A percentile compares a stretch with the other conserved stretches of the same genome.
phyloP scores from a whole-genome alignment of 2,888 invertebrate species.

The Beris chalybata region DNA sequence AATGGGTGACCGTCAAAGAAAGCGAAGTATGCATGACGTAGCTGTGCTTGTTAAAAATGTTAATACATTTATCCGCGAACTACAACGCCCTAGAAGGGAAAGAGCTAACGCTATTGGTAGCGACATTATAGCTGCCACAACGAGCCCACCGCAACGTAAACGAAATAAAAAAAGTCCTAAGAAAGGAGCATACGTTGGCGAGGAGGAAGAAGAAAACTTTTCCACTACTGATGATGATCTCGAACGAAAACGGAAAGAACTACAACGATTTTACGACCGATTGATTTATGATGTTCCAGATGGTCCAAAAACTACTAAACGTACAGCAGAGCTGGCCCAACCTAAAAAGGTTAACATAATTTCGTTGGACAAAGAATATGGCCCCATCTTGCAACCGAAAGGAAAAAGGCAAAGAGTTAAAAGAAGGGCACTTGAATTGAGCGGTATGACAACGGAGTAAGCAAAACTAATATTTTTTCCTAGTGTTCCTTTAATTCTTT shows the following conservation, averaged over 20 bases:
- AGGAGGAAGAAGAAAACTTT: conserved; percentile 1
- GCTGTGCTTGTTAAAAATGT: too few species aligned
- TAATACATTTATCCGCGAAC: too few species aligned
- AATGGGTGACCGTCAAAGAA: too few species aligned
- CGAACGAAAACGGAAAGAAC: background rate
- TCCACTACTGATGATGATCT: background rate
- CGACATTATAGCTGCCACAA: too few species aligned
- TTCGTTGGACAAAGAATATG: background rate
- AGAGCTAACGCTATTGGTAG: too few species aligned
- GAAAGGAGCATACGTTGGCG: background rate
- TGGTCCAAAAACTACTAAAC: conserved; percentile 7
- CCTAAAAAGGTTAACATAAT: background rate
- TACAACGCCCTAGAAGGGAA: too few species aligned
- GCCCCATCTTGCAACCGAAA: background rate
- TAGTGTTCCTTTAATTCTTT: too few species aligned
- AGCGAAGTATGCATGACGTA: too few species aligned
- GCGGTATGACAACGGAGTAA: conserved; percentile 19
- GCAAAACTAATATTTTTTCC: background rate
- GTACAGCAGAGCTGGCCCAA: conserved; percentile 2
- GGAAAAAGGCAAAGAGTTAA: conserved; percentile 8
- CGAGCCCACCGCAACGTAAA: too few species aligned
- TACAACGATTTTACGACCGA: conserved; percentile 8
- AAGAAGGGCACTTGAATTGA: conserved; percentile 5
- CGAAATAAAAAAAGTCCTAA: too few species aligned
- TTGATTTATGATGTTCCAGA: conserved; percentile 10